Percentiles rank a stretch among this genome's conserved stretches.
These are phyloP conservation scores for Sipha flava DNA, from an alignment of 1,140 invertebrate species.

Conservation along the genomic window DNA sequence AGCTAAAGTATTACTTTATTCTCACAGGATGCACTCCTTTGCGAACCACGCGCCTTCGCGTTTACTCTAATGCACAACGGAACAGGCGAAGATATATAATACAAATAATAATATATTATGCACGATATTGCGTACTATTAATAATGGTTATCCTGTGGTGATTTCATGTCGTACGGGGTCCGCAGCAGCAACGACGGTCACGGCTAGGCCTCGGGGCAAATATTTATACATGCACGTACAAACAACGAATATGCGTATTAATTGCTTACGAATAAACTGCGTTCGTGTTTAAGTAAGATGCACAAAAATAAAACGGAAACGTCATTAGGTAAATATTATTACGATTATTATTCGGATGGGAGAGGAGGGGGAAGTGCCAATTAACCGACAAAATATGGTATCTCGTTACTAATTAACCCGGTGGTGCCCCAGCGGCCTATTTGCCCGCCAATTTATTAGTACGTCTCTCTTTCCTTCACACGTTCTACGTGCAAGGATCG, in stretches of 20 bases:
- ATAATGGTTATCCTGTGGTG: not conserved
- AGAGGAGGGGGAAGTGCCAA: too few species aligned
- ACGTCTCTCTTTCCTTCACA: not conserved
- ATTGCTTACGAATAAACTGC: not conserved
- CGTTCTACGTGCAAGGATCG: not conserved
- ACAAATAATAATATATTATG: not conserved
- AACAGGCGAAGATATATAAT: not conserved
- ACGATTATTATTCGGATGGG: not conserved
- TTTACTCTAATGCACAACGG: not conserved
- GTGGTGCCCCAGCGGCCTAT: not conserved
- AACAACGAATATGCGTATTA: not conserved
- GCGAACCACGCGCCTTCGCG: too few species aligned
- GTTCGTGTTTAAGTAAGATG: not conserved
- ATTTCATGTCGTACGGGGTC: not conserved
- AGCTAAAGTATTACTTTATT: not conserved
- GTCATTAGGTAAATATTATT: constrained; percentile 6
- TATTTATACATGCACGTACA: not conserved
- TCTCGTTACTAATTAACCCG: not conserved
- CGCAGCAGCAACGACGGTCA: not conserved
- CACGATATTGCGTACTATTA: not conserved
- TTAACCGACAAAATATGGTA: not conserved
- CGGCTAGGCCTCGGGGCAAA: not conserved
- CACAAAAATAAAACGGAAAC: not conserved
- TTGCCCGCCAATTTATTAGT: not conserved
- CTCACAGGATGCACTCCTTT: not conserved